Evolutionary conservation across 2,113 vertebrate species (phyloP).

Genomic region (Lasiurus cinereus): DNA sequence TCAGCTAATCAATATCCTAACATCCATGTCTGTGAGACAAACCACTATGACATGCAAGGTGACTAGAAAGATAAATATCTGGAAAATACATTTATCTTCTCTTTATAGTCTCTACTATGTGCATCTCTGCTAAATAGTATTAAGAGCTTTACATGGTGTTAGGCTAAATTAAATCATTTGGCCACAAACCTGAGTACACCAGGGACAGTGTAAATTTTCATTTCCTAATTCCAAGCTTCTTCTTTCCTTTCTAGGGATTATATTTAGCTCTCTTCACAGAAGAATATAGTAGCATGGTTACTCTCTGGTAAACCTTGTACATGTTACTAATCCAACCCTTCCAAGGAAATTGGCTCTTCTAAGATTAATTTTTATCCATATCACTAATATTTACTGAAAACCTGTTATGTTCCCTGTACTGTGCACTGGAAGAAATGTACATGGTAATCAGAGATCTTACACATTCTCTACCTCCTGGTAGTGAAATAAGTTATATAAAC

Average conservation of each 20-base stretch:
- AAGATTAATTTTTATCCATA: slow-evolving; percentile 13
- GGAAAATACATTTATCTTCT: slow-evolving; percentile 34
- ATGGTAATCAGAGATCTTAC: background rate
- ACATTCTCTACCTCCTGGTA: background rate
- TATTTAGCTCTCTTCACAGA: background rate
- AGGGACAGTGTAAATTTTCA: background rate
- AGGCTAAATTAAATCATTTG: slow-evolving; percentile 23
- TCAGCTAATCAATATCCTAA: background rate
- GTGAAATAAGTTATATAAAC: background rate
- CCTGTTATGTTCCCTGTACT: background rate
- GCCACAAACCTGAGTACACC: background rate
- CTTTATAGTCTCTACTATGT: slow-evolving; percentile 40
- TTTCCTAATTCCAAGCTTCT: background rate
- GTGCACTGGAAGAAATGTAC: background rate
- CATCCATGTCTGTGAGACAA: slow-evolving; percentile 13
- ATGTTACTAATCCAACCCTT: background rate
- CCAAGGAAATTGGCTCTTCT: background rate
- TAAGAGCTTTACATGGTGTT: slow-evolving; percentile 24
- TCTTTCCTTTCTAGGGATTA: background rate
- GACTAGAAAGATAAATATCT: slow-evolving; percentile 54
- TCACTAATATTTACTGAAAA: slow-evolving; percentile 22
- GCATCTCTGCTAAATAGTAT: slow-evolving; percentile 23
- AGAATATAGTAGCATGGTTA: background rate
- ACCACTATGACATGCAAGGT: background rate
- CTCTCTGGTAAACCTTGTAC: background rate